Conservation (phyloP, 2,113 vertebrate genomes). For the Cariama cristata region DNA sequence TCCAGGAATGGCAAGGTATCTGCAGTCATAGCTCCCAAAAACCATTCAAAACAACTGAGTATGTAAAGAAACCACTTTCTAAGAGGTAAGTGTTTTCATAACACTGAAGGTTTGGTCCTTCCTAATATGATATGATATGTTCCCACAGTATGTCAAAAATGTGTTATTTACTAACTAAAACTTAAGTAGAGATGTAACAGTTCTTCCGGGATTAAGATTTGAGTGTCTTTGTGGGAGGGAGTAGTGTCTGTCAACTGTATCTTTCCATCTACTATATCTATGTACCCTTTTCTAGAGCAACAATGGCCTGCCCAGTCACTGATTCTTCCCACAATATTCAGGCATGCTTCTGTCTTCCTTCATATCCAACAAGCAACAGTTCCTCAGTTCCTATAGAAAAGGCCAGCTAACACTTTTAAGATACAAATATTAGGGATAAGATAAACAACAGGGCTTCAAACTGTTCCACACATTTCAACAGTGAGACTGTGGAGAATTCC, state of each 20-base stretch:
- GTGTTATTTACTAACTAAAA: background rate
- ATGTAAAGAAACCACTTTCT: background rate
- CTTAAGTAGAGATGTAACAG: background rate
- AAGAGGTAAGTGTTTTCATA: background rate
- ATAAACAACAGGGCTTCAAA: background rate
- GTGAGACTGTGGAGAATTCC: background rate
- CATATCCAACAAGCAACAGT: background rate
- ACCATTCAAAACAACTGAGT: fast-evolving
- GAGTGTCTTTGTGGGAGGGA: background rate
- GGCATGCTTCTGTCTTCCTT: background rate
- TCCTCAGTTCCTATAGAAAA: background rate
- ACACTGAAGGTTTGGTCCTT: background rate
- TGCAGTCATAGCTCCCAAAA: background rate
- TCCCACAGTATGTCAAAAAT: background rate
- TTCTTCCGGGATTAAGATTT: background rate
- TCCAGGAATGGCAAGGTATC: background rate
- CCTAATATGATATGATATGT: background rate
- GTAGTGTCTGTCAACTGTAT: background rate
- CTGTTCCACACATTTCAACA: background rate
- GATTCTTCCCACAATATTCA: background rate
- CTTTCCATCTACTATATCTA: background rate
- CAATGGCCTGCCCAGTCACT: background rate
- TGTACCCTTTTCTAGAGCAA: background rate
- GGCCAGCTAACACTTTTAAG: background rate
- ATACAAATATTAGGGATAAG: background rate